These are phyloP conservation scores for Pomatostomus ruficeps DNA, from an alignment of 2,113 vertebrate genomes.

Conservation along the genomic window DNA sequence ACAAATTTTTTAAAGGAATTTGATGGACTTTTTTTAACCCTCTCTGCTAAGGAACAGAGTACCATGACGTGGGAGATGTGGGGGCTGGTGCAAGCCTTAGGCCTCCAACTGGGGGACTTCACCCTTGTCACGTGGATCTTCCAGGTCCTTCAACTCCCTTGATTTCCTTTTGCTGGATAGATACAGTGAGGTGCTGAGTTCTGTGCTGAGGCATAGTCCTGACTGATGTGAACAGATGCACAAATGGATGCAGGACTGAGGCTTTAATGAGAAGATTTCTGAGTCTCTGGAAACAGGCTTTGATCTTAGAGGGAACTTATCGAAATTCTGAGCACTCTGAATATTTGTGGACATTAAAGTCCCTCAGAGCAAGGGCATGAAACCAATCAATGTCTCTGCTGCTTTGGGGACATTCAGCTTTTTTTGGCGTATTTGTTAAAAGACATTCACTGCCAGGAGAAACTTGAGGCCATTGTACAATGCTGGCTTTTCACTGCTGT, in stretches of 20 bases:
- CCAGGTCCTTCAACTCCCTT: background rate
- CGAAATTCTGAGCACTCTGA: background rate
- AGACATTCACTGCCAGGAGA: background rate
- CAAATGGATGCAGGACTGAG: background rate
- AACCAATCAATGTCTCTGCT: background rate
- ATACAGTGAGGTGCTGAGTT: background rate
- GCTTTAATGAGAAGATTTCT: background rate
- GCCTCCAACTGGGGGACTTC: background rate
- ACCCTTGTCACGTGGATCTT: background rate
- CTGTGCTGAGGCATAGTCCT: background rate
- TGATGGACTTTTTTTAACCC: background rate
- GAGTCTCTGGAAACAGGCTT: background rate
- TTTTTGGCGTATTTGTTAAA: background rate
- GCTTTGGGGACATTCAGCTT: background rate
- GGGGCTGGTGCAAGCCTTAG: background rate
- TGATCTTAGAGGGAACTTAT: background rate
- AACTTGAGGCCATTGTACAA: background rate
- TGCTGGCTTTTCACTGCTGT: background rate
- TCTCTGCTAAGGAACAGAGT: background rate
- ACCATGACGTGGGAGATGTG: background rate
- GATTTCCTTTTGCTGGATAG: background rate
- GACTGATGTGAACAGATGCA: background rate
- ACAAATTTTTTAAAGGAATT: background rate
- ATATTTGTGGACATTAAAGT: background rate
- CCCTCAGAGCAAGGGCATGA: constrained; percentile 1